Conservation (phyloP, 2,888 invertebrate genomes). For the Sphaerophoria taeniata region DNA sequence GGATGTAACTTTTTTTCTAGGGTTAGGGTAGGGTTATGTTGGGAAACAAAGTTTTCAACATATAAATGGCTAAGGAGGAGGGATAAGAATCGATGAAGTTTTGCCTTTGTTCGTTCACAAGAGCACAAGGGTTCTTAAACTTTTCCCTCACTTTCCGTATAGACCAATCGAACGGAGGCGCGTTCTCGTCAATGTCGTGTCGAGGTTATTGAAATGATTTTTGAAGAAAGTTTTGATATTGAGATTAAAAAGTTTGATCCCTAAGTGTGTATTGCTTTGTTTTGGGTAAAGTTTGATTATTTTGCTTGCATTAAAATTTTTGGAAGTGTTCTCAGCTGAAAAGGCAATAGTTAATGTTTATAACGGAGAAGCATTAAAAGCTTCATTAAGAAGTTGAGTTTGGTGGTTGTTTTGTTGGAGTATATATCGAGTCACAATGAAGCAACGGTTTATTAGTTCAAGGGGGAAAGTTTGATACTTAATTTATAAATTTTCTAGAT, state of each 20-base stretch:
- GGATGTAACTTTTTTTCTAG: neutral
- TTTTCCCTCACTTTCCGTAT: too few species aligned
- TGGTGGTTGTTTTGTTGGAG: neutral
- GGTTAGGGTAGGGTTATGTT: neutral
- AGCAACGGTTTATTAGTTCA: too few species aligned
- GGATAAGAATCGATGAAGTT: slow-evolving; percentile 11
- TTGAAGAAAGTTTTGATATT: neutral
- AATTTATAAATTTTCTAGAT: too few species aligned
- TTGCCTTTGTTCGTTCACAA: neutral
- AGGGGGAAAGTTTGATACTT: too few species aligned
- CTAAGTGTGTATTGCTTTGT: neutral
- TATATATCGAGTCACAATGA: too few species aligned
- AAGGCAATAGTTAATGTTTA: neutral
- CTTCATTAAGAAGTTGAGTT: neutral
- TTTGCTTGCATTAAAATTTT: neutral
- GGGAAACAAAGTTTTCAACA: neutral
- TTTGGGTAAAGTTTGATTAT: neutral
- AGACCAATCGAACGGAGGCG: too few species aligned
- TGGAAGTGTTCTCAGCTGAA: neutral
- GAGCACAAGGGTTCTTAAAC: neutral
- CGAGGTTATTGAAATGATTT: neutral
- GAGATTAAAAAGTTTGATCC: slow-evolving; percentile 13
- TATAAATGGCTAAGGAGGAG: neutral
- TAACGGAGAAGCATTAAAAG: neutral
- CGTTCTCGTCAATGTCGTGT: too few species aligned